phyloP scores from a whole-genome alignment of 2,888 invertebrate genomes.

The Trichopria drosophilae region DNA sequence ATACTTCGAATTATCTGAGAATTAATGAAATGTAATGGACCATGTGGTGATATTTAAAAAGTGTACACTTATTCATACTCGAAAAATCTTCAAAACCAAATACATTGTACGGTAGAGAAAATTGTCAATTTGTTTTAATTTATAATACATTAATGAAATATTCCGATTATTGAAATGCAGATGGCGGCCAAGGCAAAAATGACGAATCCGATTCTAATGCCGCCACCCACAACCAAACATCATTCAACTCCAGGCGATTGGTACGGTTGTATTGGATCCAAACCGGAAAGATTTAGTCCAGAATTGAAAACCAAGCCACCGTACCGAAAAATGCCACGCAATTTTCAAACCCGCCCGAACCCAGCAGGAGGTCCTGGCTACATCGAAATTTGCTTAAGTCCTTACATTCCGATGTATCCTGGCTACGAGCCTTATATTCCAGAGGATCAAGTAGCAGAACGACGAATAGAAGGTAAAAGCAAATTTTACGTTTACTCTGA shows the following conservation, averaged over 20 bases:
- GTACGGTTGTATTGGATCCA: constrained; percentile 59
- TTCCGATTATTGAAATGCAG: no score
- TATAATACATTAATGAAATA: no score
- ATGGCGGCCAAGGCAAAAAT: no score
- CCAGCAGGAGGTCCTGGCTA: constrained; percentile 61
- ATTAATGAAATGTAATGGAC: no score
- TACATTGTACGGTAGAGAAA: no score
- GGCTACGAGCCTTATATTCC: constrained; percentile 41
- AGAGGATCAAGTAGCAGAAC: constrained; percentile 4
- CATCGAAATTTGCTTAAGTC: constrained; percentile 59
- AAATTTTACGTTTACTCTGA: constrained; percentile 1
- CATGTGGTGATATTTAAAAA: no score
- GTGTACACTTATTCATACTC: no score
- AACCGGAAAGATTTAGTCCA: constrained; percentile 48
- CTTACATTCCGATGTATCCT: constrained; percentile 55
- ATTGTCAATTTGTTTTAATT: no score
- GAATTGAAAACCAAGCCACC: constrained; percentile 29
- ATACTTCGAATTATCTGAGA: no score
- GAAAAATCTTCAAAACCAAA: no score
- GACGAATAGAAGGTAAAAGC: constrained; percentile 16
- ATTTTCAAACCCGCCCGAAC: constrained; percentile 46
- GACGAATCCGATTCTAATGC: constrained; percentile 26
- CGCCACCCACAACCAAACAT: constrained; percentile 52
- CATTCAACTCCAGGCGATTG: constrained; percentile 62
- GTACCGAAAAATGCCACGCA: constrained; percentile 35